Evolutionary conservation across 2,113 vertebrate genomes (phyloP), one percentile per base, ranked within the genome.

Genomic region (Phycodurus eques): DNA sequence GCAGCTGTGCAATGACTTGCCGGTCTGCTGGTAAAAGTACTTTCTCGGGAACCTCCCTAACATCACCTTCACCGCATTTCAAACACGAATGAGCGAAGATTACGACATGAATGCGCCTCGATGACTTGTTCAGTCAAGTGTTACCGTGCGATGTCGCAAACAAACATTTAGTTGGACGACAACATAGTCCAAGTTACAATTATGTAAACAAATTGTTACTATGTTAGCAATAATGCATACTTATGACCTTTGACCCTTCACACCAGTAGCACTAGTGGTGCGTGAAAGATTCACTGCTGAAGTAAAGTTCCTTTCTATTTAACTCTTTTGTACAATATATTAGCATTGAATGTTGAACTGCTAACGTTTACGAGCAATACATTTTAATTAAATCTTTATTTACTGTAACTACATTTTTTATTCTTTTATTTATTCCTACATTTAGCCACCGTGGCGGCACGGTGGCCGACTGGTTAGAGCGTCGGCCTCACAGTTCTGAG

Each of bases 1-100:
- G 80, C 89, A 90, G 89, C 89, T 89, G 89, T 86, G 82, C 11
- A 59, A 74, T 70, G 39, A 64, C 54, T 12, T 67, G 73, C 54
- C 15, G 66, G 2, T 70, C 76, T 80, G 60, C 72, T 22, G 39
- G 56, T 62, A 75, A 79, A 80, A 9, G 73, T 60, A 46, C 57
- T 7, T 15, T 6, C 76, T 60, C 65, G 47, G 60, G 78, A 82
- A 79, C 35, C 15, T 14, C 0, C 13, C 14, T 35, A 19, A 42
- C 46, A 56, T 70, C n/a, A 72, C 0, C 3, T 14, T 22, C 56
- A 33, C 56, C 56, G 15, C 56, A 11, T 14, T 8, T 17, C 6
- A 49, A 49, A 49, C 3, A 15, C 0, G 14, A 49, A 27, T 27
- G 56, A 27, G n/a, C 56, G 12, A 27, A 20, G 10, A 64, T 44